Conservation (phyloP, 2,113 vertebrate genomes). For the Butastur rufipennis region DNA sequence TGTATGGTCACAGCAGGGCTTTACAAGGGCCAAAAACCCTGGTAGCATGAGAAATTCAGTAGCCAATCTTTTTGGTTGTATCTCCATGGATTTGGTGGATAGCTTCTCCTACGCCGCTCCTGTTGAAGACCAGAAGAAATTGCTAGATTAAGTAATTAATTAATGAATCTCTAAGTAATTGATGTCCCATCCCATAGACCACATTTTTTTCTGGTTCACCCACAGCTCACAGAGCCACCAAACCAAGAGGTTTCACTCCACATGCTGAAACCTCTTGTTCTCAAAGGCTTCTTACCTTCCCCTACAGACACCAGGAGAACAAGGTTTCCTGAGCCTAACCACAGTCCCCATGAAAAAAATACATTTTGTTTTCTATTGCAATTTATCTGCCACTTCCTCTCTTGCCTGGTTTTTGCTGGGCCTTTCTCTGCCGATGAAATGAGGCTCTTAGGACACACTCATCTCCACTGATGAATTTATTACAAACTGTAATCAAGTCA, state of each 20-base stretch:
- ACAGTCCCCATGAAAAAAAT: background rate
- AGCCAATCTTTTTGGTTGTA: background rate
- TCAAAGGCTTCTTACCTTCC: background rate
- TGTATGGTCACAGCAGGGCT: background rate
- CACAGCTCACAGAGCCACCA: background rate
- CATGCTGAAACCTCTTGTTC: background rate
- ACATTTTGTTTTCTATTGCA: background rate
- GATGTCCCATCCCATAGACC: background rate
- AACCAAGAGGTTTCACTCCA: background rate
- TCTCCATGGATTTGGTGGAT: background rate
- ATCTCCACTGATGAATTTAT: background rate
- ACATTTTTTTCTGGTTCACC: background rate
- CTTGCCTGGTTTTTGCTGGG: background rate
- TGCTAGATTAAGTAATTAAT: background rate
- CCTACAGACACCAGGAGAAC: background rate
- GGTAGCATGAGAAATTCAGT: accelerated
- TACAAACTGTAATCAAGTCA: background rate
- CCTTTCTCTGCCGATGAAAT: background rate
- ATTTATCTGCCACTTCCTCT: background rate
- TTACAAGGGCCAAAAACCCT: background rate
- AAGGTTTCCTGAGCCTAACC: background rate
- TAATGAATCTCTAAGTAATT: background rate
- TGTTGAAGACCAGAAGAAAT: background rate
- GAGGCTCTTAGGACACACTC: background rate
- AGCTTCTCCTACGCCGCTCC: background rate